A percentile compares a stretch with the other conserved stretches of the same genome.
These are phyloP conservation scores for Sminthopsis crassicaudata DNA, from an alignment of 2,113 vertebrate genomes.

Conservation along the genomic window DNA sequence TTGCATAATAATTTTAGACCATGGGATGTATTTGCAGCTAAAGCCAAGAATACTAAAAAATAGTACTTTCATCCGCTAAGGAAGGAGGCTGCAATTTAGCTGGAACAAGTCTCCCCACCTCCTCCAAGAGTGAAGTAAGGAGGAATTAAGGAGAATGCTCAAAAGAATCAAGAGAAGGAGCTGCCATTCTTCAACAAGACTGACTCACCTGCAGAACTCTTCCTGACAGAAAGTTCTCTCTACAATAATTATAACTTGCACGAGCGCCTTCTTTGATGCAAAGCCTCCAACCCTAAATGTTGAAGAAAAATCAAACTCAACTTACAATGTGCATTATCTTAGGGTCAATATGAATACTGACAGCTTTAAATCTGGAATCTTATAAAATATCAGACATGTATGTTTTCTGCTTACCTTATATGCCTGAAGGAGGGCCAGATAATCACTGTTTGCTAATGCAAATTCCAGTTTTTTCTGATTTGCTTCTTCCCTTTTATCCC, in stretches of 20 bases:
- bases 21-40: neutral
- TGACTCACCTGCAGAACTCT: slow-evolving; percentile 91
- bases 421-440: slow-evolving; percentile 93
- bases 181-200: neutral
- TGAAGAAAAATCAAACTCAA: slow-evolving; percentile 53
- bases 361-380: neutral
- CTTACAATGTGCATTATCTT: neutral
- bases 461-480: slow-evolving; percentile 94
- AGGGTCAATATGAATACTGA: slow-evolving; percentile 15
- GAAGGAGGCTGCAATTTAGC: neutral
- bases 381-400: neutral
- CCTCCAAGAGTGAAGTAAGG: slow-evolving; percentile 79
- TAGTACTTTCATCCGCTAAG: slow-evolving; percentile 11
- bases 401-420: slow-evolving; percentile 89
- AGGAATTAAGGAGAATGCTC: neutral
- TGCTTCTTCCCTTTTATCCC: slow-evolving; percentile 97
- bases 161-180: neutral
- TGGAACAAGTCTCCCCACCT: neutral
- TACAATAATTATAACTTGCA: slow-evolving; percentile 91
- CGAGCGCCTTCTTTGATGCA: slow-evolving; percentile 87
- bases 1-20: slow-evolving; percentile 6
- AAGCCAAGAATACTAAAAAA: slow-evolving; percentile 29
- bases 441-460: slow-evolving; percentile 94
- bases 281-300: slow-evolving; percentile 90
- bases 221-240: slow-evolving; percentile 94